Evolutionary conservation across 2,888 invertebrate genomes (phyloP).

Genomic region (Selenia dentaria): DNA sequence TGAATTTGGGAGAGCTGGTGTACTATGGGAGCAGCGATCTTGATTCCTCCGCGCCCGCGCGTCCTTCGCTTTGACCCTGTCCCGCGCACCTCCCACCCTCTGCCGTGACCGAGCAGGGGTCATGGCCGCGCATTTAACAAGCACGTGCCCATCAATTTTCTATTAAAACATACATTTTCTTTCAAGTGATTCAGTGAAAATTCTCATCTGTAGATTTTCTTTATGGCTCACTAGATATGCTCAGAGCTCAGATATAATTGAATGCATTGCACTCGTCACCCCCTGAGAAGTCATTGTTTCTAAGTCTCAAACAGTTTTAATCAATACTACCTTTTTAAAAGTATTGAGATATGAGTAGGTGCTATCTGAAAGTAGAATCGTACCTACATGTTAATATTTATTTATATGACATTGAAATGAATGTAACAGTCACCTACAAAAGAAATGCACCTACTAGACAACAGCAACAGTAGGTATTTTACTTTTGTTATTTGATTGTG

Average conservation of each 20-base stretch:
- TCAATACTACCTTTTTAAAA: too few relatives aligned
- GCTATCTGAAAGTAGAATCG: conserved; percentile 7
- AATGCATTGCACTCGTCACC: too few relatives aligned
- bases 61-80: conserved; percentile 55
- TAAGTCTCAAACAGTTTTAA: too few relatives aligned
- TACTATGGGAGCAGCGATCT: conserved; percentile 1
- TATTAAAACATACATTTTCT: conserved; percentile 34
- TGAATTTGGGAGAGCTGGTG: conserved; percentile 23
- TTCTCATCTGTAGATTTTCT: too few relatives aligned
- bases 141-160: conserved; percentile 54
- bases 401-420: conserved; percentile 17
- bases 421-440: conserved; percentile 24
- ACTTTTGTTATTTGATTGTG: conserved; percentile 56
- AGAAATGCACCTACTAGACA: conserved; percentile 25
- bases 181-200: conserved; percentile 21
- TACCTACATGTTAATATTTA: conserved; percentile 2
- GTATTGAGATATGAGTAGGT: neutral
- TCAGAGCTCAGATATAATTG: too few relatives aligned
- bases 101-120: conserved; percentile 71
- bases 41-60: conserved; percentile 27
- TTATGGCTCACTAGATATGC: too few relatives aligned
- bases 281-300: too few relatives aligned
- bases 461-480: conserved; percentile 37
- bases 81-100: conserved; percentile 48
- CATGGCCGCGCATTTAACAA: conserved; percentile 72